These are phyloP conservation scores for Callithrix jacchus DNA, from an alignment of 2,113 vertebrate genomes.

Conservation along the genomic window DNA sequence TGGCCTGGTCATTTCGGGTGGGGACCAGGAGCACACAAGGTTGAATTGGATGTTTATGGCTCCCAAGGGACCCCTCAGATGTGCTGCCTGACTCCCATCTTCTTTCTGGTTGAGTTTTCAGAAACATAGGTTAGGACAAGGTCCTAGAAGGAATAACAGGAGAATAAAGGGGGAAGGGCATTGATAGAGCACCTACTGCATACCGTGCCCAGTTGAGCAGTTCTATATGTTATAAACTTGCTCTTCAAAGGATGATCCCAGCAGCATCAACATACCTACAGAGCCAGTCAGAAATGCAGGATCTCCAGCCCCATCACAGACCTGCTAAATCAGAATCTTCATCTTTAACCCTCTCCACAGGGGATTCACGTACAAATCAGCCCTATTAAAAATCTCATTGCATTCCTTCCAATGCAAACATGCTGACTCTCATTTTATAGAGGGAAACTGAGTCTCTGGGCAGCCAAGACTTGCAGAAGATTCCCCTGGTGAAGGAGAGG, in stretches of 20 bases:
- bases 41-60: neutral
- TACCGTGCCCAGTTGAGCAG: neutral
- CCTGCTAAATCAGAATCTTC: neutral
- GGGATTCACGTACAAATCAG: accelerated
- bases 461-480: neutral
- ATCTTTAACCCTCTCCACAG: neutral
- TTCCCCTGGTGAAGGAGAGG: neutral
- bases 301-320: neutral
- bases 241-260: neutral
- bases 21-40: neutral
- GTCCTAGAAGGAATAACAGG: neutral
- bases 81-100: accelerated
- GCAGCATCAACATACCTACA: accelerated
- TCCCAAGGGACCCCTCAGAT: neutral
- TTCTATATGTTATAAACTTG: accelerated
- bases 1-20: neutral
- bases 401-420: neutral
- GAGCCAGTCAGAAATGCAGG: neutral
- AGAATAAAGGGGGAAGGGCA: neutral
- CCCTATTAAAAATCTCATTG: neutral
- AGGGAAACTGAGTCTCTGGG: neutral
- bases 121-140: neutral
- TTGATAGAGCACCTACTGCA: neutral
- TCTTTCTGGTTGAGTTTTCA: neutral
- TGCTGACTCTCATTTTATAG: accelerated